phyloP scores from a whole-genome alignment of 2,888 invertebrate genomes.

The Nomada hirtipes region DNA sequence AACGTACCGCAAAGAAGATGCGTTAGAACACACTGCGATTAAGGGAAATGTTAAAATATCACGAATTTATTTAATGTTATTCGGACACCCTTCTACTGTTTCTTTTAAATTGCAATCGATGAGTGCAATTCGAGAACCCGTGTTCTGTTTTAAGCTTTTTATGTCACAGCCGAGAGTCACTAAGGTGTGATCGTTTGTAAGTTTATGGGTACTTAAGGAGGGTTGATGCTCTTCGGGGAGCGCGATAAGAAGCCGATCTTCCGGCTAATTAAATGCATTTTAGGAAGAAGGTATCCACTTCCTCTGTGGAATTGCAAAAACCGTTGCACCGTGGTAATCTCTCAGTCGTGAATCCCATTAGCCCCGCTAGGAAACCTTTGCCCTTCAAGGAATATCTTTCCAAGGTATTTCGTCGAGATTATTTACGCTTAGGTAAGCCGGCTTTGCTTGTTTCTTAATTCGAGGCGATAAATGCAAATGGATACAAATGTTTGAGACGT shows the following conservation, averaged over 20 bases:
- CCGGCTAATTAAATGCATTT: constrained; percentile 60
- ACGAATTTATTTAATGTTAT: too few relatives aligned
- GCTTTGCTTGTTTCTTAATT: constrained; percentile 31
- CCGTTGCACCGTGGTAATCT: constrained; percentile 35
- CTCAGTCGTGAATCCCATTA: constrained; percentile 38
- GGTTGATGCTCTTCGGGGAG: constrained; percentile 28
- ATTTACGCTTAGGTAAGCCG: constrained; percentile 41
- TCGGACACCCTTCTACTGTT: background rate
- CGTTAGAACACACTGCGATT: too few relatives aligned
- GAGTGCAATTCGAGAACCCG: too few relatives aligned
- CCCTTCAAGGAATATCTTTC: constrained; percentile 22
- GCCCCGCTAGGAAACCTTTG: constrained; percentile 8
- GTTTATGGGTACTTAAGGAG: constrained; percentile 59
- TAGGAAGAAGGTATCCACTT: constrained; percentile 22
- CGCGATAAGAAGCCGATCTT: constrained; percentile 64
- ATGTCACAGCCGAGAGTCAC: constrained; percentile 27
- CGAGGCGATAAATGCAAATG: constrained; percentile 35
- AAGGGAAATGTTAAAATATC: too few relatives aligned
- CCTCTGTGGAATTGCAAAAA: constrained; percentile 50
- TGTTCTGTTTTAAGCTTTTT: constrained; percentile 32
- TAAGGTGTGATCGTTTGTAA: constrained; percentile 47
- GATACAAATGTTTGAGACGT: constrained; percentile 8
- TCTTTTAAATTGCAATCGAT: background rate
- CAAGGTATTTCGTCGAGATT: constrained; percentile 22
- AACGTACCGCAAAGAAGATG: too few relatives aligned